Base-by-base conservation (phyloP, 2,113 vertebrate genomes). In the Equus quagga region DNA sequence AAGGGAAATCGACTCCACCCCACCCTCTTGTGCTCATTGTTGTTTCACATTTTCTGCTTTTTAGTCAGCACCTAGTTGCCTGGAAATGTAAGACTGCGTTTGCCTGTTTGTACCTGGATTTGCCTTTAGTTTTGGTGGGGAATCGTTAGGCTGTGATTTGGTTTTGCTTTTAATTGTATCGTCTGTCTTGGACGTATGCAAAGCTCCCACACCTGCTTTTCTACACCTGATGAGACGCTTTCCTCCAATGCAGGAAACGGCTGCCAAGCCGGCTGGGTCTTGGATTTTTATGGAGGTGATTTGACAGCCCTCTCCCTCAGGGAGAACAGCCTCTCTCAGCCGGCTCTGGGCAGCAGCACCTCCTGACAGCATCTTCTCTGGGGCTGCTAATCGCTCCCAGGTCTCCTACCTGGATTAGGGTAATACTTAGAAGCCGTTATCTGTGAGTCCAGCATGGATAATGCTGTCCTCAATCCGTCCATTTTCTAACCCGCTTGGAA, bases 231-330 rank as follows among this genome's bases (percentile, higher is more conserved):
- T 73, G 62, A 24, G 65, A 36, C 24, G 12, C 54, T 67, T 67
- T 78, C 79, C 41, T 81, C n/a, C 90, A 85, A 94, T 76, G 24
- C 75, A 86, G 91, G 65, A 87, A 96, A 62, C 69, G 93, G 89
- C 69, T 93, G 33, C 44, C 49, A 75, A 64, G 54, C 0, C 0
- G 36, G 24, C 83, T 89, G 70, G 21, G 41, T 62, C 60, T 28
- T 73, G 41, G 31, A 10, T 94, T 80, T 92, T 84, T 76, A 65
- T 64, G 58, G 78, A 54, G 89, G 86, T 83, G 56, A 60, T 65
- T 31, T 89, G 85, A 89, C 41, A 36, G 36, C 49, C 76, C 64
- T 51, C 10, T n/a, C 72, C 26, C 41, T 78, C 24, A 60, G 28
- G 12, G 31, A 90, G 69, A 72, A 36, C 8, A 75, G 33, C 6